Percentiles rank a stretch among this genome's conserved stretches.
These are phyloP conservation scores for Buteo buteo DNA, from an alignment of 2,113 vertebrate species.

Conservation along the genomic window DNA sequence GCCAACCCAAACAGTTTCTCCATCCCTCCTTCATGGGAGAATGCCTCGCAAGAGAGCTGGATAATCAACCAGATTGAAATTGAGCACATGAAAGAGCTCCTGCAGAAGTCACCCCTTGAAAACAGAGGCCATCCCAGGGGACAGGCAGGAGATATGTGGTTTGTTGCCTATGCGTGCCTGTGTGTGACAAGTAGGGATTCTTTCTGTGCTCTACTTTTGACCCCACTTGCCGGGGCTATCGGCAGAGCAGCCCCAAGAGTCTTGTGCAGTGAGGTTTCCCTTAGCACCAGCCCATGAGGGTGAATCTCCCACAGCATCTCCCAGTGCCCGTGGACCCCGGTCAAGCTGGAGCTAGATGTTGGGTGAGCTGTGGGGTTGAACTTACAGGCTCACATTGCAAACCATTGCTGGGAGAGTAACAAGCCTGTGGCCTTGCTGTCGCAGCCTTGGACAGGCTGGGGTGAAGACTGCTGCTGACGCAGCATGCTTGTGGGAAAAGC, in stretches of 20 bases:
- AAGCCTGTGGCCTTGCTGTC: not conserved
- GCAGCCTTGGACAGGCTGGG: not conserved
- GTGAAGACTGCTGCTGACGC: not conserved
- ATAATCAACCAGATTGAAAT: not conserved
- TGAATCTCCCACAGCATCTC: not conserved
- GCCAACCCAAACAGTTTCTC: not conserved
- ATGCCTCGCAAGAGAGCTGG: not conserved
- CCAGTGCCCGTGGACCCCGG: accelerated
- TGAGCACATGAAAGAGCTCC: not conserved
- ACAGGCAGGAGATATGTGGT: not conserved
- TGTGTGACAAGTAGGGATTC: not conserved
- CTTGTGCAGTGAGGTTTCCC: not conserved
- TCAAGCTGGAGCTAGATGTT: not conserved
- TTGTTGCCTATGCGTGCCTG: not conserved
- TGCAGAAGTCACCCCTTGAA: not conserved
- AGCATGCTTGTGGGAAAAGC: not conserved
- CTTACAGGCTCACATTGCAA: not conserved
- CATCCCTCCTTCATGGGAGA: not conserved
- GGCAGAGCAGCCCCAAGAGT: not conserved
- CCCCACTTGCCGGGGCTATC: not conserved
- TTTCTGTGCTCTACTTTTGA: not conserved
- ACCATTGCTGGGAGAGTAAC: not conserved
- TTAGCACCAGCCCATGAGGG: not conserved
- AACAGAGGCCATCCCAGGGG: not conserved
- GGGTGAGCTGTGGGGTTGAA: not conserved